These are phyloP conservation scores for Lasiurus borealis DNA, from an alignment of 2,113 vertebrate species.

Conservation along the genomic window DNA sequence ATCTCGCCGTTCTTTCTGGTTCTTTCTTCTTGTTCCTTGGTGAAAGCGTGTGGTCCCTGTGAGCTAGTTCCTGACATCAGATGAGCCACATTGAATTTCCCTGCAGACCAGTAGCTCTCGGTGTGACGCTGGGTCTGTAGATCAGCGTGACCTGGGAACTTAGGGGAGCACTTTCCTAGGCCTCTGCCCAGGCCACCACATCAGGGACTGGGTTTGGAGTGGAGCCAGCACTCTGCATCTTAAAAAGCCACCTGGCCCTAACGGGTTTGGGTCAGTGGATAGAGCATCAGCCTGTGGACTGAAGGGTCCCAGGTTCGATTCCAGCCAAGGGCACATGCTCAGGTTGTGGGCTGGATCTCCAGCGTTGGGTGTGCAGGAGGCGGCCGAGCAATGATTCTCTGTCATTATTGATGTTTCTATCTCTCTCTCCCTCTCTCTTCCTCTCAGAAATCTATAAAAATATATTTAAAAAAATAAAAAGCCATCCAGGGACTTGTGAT, in stretches of 20 bases:
- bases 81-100: not conserved
- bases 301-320: too few species aligned
- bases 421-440: too few species aligned
- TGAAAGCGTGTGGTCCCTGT: accelerated
- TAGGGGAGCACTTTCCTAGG: not conserved
- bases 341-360: too few species aligned
- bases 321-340: too few species aligned
- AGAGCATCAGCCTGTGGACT: too few species aligned
- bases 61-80: not conserved
- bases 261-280: too few species aligned
- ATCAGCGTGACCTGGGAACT: too few species aligned
- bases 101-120: not conserved
- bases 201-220: not conserved
- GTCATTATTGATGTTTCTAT: too few species aligned
- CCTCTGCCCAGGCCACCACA: not conserved
- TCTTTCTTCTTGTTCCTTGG: not conserved
- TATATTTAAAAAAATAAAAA: too few species aligned
- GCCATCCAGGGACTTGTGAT: not conserved
- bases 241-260: not conserved
- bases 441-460: too few species aligned
- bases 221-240: not conserved
- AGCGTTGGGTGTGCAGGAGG: too few species aligned
- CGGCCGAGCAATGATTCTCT: too few species aligned
- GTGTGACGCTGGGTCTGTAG: not conserved
- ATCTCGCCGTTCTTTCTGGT: accelerated